Conservation (phyloP, 1,140 invertebrate species). For the Drosophila melanogaster region DNA sequence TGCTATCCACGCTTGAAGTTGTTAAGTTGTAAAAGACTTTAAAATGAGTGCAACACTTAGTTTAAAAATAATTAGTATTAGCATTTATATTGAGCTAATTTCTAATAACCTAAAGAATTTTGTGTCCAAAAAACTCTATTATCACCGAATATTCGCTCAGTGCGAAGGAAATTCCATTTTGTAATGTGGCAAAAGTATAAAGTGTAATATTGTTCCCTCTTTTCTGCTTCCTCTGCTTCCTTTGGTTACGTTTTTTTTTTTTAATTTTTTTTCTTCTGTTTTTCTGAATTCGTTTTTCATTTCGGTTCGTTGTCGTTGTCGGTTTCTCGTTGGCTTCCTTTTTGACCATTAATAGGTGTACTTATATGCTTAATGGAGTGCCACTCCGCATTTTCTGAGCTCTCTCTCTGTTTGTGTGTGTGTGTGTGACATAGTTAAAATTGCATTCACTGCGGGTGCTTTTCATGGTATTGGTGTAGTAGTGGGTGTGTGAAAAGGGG, state of each 20-base stretch:
- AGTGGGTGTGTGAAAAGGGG: background rate
- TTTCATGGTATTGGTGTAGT: constrained; percentile 9
- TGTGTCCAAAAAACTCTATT: too few relatives aligned
- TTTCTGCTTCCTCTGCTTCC: constrained; percentile 45
- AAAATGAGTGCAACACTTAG: too few relatives aligned
- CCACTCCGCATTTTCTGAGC: constrained; percentile 64
- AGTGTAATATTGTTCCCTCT: constrained; percentile 76
- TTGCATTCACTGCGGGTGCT: constrained; percentile 54
- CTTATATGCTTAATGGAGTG: constrained; percentile 82
- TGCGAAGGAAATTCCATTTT: constrained; percentile 68
- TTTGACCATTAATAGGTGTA: constrained; percentile 82
- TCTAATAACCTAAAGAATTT: too few relatives aligned
- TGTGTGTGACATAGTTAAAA: constrained; percentile 66
- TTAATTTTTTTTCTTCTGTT: background rate
- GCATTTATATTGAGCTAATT: too few relatives aligned
- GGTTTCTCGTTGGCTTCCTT: constrained; percentile 61
- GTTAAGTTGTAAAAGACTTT: too few relatives aligned
- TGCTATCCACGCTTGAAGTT: too few relatives aligned
- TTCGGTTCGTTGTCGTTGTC: constrained; percentile 43
- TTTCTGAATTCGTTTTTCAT: constrained; percentile 51
- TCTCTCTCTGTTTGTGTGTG: constrained; percentile 1
- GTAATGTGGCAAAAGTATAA: constrained; percentile 79
- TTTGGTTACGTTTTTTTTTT: constrained; percentile 19
- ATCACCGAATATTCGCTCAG: constrained; percentile 3
- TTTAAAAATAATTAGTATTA: too few relatives aligned